phyloP scores from a whole-genome alignment of 2,888 invertebrate species.

The Aspidiotus rigidus region DNA sequence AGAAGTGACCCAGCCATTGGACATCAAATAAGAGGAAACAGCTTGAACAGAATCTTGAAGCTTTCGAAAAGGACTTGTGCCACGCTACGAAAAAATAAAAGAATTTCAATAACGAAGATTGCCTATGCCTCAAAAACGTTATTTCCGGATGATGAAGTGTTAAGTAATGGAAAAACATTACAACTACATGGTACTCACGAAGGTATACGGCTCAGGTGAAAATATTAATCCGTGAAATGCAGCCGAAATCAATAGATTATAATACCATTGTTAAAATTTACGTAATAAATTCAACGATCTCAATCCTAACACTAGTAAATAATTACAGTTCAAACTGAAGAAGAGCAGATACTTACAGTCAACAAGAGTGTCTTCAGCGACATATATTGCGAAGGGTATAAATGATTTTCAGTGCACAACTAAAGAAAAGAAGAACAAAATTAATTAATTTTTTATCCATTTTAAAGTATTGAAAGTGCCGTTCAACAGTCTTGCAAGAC shows the following conservation, averaged over 20 bases:
- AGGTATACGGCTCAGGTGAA: conserved; percentile 9
- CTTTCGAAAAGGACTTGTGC: conserved; percentile 11
- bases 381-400: conserved; percentile 24
- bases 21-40: conserved; percentile 16
- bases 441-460: too few relatives aligned
- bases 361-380: conserved; percentile 22
- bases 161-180: neutral
- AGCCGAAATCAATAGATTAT: conserved; percentile 21
- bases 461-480: too few relatives aligned
- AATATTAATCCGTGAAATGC: conserved; percentile 26
- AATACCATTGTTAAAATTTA: conserved; percentile 7
- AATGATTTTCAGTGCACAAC: conserved; percentile 16
- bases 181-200: neutral
- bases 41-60: conserved; percentile 18
- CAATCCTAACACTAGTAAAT: neutral
- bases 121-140: neutral
- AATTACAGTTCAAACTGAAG: conserved; percentile 8
- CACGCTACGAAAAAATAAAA: conserved; percentile 7
- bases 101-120: neutral
- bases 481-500: too few relatives aligned
- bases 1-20: conserved; percentile 17
- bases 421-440: conserved; percentile 7
- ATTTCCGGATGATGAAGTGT: neutral
- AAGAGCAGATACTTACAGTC: conserved; percentile 19
- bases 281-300: neutral